These are phyloP conservation scores for Sturnus vulgaris DNA, from an alignment of 2,113 vertebrate species.

Conservation along the genomic window DNA sequence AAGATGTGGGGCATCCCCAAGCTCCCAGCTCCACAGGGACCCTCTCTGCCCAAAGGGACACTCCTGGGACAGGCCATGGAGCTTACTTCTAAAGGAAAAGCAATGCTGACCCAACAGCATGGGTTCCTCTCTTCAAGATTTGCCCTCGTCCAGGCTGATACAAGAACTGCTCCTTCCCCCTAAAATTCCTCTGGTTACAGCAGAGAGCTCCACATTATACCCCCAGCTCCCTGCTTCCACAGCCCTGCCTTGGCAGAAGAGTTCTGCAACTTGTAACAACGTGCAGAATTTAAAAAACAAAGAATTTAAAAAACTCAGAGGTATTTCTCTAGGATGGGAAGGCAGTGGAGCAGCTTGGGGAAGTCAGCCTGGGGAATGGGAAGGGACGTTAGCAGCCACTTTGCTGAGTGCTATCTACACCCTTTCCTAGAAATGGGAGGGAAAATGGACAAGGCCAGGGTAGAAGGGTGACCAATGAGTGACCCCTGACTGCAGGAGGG, in stretches of 20 bases:
- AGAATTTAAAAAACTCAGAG: neutral
- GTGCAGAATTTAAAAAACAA: neutral
- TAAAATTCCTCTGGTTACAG: neutral
- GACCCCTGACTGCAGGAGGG: neutral
- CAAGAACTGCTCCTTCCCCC: neutral
- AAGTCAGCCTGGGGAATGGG: neutral
- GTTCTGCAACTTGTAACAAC: neutral
- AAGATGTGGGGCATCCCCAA: neutral
- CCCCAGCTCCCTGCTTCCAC: neutral
- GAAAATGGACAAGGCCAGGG: neutral
- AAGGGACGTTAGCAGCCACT: neutral
- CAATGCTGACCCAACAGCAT: fast-evolving
- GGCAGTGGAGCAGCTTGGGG: neutral
- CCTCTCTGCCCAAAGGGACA: neutral
- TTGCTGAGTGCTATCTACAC: neutral
- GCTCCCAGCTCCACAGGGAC: neutral
- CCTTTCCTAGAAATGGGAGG: neutral
- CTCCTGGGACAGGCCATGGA: neutral
- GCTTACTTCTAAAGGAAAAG: neutral
- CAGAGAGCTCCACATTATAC: neutral
- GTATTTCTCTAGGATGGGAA: neutral
- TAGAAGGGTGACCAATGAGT: neutral
- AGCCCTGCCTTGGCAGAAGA: neutral
- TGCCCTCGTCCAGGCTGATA: fast-evolving
- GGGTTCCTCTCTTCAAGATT: neutral